Evolutionary conservation across 2,113 vertebrate species (phyloP), one percentile per base, ranked within the genome.

Genomic region (Apteryx mantelli): DNA sequence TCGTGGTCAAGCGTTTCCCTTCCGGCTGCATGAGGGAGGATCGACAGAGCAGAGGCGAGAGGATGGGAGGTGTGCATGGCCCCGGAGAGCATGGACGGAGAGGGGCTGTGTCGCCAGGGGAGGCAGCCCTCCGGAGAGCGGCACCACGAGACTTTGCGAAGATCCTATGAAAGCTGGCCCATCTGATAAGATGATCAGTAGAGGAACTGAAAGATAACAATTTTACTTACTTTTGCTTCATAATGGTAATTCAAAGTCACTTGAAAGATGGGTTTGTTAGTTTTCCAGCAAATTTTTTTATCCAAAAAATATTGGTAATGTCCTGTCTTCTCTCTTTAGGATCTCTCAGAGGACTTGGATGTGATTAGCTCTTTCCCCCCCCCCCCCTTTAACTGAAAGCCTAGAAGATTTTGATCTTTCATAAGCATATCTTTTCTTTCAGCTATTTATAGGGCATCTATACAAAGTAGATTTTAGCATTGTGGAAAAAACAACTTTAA

Each of bases 71-170:
- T 63, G 55, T 30, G 28, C 26, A 8, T 30, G n/a, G 9, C n/a
- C 61, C 25, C 7, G 0, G 1, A 52, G 44, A 75, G 52, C 1
- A 0, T 58, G 36, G 2, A 1, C 7, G 19, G n/a, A 64, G 50
- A 46, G 20, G 13, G 48, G 7, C 36, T 0, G 0, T 44, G 66
- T 56, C 2, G 5, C 19, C 1, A 1, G 40, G 19, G 75, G 68
- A 36, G 36, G 22, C 36, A 80, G n/a, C 7, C 6, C 13, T 1
- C 1, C 36, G 55, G 64, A n/a, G n/a, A 75, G n/a, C 22, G 78
- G 53, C 34, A 18, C 14, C 28, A 9, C 40, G 34, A 84, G 56
- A 21, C 16, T 65, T 34, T 38, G 52, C 2, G 0, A 32, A 0
- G 2, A 17, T 75, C 11, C 17, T 52, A 20, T 80, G 68, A 64